These are phyloP conservation scores for Eilema caniola DNA, from an alignment of 2,888 invertebrate genomes.

Conservation along the genomic window DNA sequence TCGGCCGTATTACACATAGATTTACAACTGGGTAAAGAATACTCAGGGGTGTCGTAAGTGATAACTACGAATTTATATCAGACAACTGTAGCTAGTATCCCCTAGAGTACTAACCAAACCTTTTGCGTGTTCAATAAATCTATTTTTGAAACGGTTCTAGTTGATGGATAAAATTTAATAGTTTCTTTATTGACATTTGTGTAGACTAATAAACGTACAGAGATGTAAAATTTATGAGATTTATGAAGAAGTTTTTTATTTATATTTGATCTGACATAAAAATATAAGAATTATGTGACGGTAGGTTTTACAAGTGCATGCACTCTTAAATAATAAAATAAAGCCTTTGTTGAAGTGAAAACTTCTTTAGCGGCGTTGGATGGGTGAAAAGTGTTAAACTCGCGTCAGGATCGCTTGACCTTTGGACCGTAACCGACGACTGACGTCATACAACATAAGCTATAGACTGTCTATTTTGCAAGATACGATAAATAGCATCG, in stretches of 20 bases:
- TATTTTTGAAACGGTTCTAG: not conserved
- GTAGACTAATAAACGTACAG: not conserved
- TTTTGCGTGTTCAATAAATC: not conserved
- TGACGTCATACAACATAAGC: no score
- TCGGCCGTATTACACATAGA: not conserved
- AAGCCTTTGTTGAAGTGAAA: no score
- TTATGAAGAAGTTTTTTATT: not conserved
- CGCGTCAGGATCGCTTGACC: no score
- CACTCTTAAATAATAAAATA: no score
- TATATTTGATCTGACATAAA: not conserved
- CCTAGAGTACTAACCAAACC: not conserved
- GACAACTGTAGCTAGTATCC: conserved; percentile 1
- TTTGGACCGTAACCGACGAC: no score
- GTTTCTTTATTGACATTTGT: not conserved
- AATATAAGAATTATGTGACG: not conserved
- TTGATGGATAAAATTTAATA: not conserved
- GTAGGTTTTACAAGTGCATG: not conserved
- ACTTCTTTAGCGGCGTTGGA: no score
- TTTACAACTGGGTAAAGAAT: not conserved
- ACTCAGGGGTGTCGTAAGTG: conserved; percentile 12
- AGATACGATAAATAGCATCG: no score
- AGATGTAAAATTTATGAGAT: not conserved
- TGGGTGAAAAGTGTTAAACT: no score
- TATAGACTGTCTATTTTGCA: no score
- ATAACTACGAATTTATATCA: conserved; percentile 20